Base-by-base conservation (phyloP, 2,888 invertebrate genomes). In the Subacronicta megacephala region DNA sequence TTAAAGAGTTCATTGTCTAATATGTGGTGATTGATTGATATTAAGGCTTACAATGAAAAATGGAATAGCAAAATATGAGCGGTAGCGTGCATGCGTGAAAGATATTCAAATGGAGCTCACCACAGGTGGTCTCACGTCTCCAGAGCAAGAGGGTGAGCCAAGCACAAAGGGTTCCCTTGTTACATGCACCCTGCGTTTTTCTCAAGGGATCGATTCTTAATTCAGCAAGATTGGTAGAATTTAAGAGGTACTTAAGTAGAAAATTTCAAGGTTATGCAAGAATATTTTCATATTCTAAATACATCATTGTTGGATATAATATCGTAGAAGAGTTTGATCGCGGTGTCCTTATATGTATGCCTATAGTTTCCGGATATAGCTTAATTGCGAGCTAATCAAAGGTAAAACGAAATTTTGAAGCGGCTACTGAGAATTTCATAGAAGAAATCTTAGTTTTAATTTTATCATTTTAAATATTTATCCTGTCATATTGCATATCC, bases 121-220 rank as follows among this genome's bases (percentile, higher is more conserved):
- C 51, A 57, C 69, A 65, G 65, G 65, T 69, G 65, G 69, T 57
- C 65, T 47, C 56, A 65, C 54, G 17, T 65, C 51, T 57, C 41
- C 64, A 57, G 57, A 15, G 69, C 42, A 65, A n/a, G 43, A 57
- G 64, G 49, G 18, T 15, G 47, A 10, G 6, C 15, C 12, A 23
- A 64, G 37, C 23, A 68, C 44, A 62, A 68, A 67, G 23, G 13
- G 42, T 16, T 31, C 54, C 41, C 37, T 43, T 50, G 17, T 55
- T 20, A 38, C 29, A 33, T 62, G 62, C 64, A 62, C 64, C 56
- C 56, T 43, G 49, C 35, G n/a, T 55, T 68, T 61, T 62, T 62
- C 63, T 62, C 69, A 68, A 38, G 49, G 18, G 23, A 62, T 36
- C 63, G 45, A 38, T 65, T 65, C 56, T 62, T 6, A 38, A 62